These are phyloP conservation scores for Therioaphis trifolii DNA, from an alignment of 2,888 invertebrate genomes.

Conservation along the genomic window DNA sequence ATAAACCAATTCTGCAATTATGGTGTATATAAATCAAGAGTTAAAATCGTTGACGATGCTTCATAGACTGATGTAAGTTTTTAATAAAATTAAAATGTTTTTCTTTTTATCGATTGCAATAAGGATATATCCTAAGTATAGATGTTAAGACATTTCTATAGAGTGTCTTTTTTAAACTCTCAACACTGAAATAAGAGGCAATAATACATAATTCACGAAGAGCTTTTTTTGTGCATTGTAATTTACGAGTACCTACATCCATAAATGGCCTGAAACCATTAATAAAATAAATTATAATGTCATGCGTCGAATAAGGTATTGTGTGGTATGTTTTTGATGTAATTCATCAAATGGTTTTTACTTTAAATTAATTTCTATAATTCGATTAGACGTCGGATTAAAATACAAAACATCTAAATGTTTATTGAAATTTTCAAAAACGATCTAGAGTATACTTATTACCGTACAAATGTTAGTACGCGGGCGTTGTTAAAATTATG, in stretches of 20 bases:
- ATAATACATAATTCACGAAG: too few relatives aligned
- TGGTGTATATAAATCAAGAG: too few relatives aligned
- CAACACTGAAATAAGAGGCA: neutral
- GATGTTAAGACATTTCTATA: neutral
- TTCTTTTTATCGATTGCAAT: too few relatives aligned
- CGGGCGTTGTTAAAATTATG: neutral
- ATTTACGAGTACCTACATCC: neutral
- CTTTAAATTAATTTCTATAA: neutral
- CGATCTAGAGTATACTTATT: too few relatives aligned
- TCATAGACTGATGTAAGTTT: too few relatives aligned
- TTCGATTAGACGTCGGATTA: too few relatives aligned
- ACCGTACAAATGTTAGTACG: neutral
- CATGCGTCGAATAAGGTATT: neutral
- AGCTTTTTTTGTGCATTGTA: too few relatives aligned
- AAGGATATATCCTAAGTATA: too few relatives aligned
- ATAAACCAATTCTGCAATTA: too few relatives aligned
- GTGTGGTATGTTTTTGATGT: neutral
- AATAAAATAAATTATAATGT: slow-evolving; percentile 11
- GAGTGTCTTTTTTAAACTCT: neutral
- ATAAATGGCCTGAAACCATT: neutral
- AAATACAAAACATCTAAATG: neutral
- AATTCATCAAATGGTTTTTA: neutral
- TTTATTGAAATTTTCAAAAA: neutral
- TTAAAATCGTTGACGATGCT: too few relatives aligned
- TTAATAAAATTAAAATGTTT: too few relatives aligned